Conservation (phyloP, 2,888 invertebrate genomes). For the Acanthosepion lycidas region DNA sequence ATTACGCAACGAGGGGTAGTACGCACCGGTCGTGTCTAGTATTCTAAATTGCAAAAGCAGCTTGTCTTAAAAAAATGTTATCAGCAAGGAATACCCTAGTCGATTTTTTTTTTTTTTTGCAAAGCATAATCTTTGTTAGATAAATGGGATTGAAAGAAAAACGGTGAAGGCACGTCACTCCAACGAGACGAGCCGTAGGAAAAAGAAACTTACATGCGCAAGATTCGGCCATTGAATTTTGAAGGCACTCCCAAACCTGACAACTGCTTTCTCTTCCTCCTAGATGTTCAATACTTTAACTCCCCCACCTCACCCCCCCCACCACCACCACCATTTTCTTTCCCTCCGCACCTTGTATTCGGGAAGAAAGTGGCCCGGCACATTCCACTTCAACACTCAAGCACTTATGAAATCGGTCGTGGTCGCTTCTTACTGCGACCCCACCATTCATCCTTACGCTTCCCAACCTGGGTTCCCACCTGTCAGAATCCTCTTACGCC, state of each 20-base stretch:
- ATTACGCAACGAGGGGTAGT: no score
- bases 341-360: neutral
- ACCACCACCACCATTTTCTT: neutral
- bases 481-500: neutral
- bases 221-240: neutral
- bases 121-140: no score
- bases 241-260: neutral
- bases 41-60: no score
- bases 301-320: neutral
- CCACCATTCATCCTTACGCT: neutral
- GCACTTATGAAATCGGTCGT: neutral
- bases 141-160: no score
- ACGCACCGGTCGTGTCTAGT: no score
- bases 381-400: constrained; percentile 33
- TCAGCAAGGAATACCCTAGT: no score
- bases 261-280: neutral
- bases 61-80: no score
- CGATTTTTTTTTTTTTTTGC: no score
- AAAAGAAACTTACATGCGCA: neutral
- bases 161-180: neutral
- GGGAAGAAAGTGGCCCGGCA: neutral
- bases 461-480: neutral
- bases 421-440: no score
- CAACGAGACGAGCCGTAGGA: neutral
- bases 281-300: neutral